Conservation (phyloP, 2,797 vertebrate species). For the Chloroceryle amazona region DNA sequence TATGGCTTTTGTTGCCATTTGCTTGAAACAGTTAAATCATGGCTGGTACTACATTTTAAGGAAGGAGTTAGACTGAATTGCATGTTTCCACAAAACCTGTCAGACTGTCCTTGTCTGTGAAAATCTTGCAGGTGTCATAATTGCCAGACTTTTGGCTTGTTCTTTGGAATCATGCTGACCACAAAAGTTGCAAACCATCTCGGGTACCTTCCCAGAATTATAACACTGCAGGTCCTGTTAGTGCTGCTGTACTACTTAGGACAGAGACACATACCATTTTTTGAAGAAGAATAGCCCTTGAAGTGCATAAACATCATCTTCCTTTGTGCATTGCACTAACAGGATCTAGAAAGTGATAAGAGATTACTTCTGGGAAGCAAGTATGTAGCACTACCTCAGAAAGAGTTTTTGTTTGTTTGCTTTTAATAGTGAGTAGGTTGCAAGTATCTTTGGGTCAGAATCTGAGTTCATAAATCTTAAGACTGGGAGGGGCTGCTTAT, state of each 20-base stretch:
- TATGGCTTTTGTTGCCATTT: not conserved
- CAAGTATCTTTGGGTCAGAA: not conserved
- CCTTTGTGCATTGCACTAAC: not conserved
- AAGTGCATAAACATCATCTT: not conserved
- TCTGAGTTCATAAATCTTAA: not conserved
- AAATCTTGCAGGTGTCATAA: not conserved
- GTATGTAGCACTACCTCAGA: not conserved
- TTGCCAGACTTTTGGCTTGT: not conserved
- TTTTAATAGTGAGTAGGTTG: not conserved
- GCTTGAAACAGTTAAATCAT: not conserved
- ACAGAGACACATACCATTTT: not conserved
- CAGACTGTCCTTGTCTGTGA: not conserved
- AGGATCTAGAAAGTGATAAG: not conserved
- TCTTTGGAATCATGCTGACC: not conserved
- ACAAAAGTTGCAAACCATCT: not conserved
- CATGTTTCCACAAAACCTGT: not conserved
- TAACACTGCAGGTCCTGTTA: not conserved
- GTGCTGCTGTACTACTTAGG: not conserved
- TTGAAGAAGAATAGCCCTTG: not conserved
- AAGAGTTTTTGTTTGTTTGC: not conserved
- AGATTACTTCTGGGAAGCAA: not conserved
- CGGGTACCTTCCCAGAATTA: not conserved
- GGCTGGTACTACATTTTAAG: not conserved
- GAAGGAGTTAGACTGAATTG: not conserved
- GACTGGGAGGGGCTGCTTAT: not conserved